Base-by-base conservation (phyloP, 2,113 vertebrate genomes). In the Turnix velox region DNA sequence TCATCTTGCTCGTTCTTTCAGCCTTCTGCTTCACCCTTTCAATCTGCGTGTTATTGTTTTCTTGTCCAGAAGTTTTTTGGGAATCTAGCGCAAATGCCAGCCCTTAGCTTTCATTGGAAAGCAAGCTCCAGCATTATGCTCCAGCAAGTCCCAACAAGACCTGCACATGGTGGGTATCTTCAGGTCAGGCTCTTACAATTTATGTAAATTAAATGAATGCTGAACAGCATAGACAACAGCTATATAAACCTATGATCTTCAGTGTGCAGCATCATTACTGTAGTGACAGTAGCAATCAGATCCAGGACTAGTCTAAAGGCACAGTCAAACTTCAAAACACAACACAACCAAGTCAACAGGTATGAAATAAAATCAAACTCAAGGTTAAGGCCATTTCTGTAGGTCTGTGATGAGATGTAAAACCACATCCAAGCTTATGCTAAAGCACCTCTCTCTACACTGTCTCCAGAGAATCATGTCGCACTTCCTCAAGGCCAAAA, bases 31-130 rank as follows among this genome's bases (percentile, higher is more conserved):
- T 95, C 62, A 91, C 88, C 74, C 68, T 84, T 82, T 88, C 85
- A 90, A 74, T 87, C 76, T 93, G 69, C 67, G 93, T 54, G 18
- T 81, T 43, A 86, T 92, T 93, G 82, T 95, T 95, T 88, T 27
- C 73, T 80, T 79, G 58, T 69, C 73, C 84, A 91, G 54, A 88
- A 83, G 11, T 46, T 69, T 85, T 76, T 22, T 37, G 49, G 77
- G 37, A 82, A 77, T 79, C 88, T 89, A 92, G 76, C 85, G 94
- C 62, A 92, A 95, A 77, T 67, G 31, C 31, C 58, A 75, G 54
- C 22, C 16, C 49, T 91, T 78, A 65, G 25, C 58, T 84, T 74
- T 84, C 46, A 31, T 43, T 37, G 68, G 73, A 58, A 80, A 91
- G 84, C 48, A 55, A 90, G 25, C 31, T 28, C 16, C 57, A 49